Base-by-base conservation (phyloP, 1,140 invertebrate species). In the Temnothorax nylanderi region DNA sequence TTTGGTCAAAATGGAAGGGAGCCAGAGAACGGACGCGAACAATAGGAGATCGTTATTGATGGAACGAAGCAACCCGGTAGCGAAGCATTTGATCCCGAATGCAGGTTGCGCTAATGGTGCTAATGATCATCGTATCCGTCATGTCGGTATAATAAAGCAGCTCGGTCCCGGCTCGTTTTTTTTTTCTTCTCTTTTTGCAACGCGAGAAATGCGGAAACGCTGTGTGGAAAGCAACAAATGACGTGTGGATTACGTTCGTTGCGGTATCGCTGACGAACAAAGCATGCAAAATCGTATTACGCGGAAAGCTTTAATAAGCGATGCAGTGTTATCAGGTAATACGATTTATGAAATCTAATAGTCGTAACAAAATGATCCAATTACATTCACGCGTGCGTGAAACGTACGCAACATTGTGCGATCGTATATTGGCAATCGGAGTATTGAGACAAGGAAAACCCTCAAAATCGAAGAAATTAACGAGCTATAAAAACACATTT, bases 11-110 rank as follows among this genome's bases (percentile, higher is more conserved):
- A 84, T 34, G 69, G 37, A 44, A 49, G 69, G 56, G 44, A 60
- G 37, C 26, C 51, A 18, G 65, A 49, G 54, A 74, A 74, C 67
- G 21, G 16, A 82, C 54, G 41, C 69, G 69, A 84, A 84, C 80
- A 84, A 84, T 84, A 47, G 69, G 18, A 84, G 67, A 13, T 75
- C 80, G 41, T 84, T 84, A 75, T 75, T 84, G 80, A 84, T 60
- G 69, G 80, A 74, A 75, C 80, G 80, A 74, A 60, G 80, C 80
- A 49, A 18, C 41, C 54, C 37, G 80, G 80, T 74, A 81, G 77
- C 47, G 47, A 8, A 75, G 56, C 80, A 54, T 84, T 84, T 84
- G 80, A 84, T 84, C 80, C 69, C 54, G 80, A 84, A 84, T 84
- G 69, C 80, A 84, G 41, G 80, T 13, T 75, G 67, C 80, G 18